Base-by-base conservation (phyloP, 2,888 invertebrate species). In the Eumerus sabulonum region DNA sequence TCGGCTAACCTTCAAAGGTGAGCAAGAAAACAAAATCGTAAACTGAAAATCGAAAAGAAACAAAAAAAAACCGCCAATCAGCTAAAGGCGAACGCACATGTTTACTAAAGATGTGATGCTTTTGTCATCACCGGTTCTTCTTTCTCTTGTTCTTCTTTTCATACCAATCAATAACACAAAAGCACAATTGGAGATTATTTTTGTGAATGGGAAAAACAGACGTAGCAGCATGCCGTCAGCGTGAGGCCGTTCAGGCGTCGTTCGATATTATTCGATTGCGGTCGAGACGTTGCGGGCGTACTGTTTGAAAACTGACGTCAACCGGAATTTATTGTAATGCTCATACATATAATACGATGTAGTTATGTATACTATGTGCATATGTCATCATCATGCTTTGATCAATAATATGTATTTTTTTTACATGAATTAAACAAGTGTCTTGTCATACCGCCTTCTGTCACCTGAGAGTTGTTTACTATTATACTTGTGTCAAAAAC, bases 131-230 rank as follows among this genome's bases (percentile, higher is more conserved):
- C 45, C 4, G 45, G 38, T 38, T 27, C 9, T 51, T 14, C 13
- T 13, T 60, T 44, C 19, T 45, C 36, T 38, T 57, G 35, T 9
- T 60, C 1, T 9, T 56, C 1, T 44, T 50, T 17, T 13, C 36
- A 11, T 53, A 35, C 11, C 44, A 67, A 74, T 51, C 50, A 68
- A 63, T 42, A 47, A 53, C 14, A 53, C 14, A 17, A 47, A n/a
- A 38, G 17, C n/a, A 44, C n/a, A 45, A 27, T 7, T 27, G 2
- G 27, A 27, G 27, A 27, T 27, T n/a, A n/a, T n/a, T n/a, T 76
- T 76, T 70, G 70, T 76, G 76, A 76, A 76, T 76, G 76, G 51
- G 27, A 48, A 27, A 70, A 50, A 74, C 68, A 50, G 53, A 56
- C 56, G 48, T 54, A 71, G 54, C 70, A 71, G n/a, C 9, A 3